Evolutionary conservation across 2,113 vertebrate genomes (phyloP), one percentile per base, ranked within the genome.

Genomic region (Tamias sibiricus): DNA sequence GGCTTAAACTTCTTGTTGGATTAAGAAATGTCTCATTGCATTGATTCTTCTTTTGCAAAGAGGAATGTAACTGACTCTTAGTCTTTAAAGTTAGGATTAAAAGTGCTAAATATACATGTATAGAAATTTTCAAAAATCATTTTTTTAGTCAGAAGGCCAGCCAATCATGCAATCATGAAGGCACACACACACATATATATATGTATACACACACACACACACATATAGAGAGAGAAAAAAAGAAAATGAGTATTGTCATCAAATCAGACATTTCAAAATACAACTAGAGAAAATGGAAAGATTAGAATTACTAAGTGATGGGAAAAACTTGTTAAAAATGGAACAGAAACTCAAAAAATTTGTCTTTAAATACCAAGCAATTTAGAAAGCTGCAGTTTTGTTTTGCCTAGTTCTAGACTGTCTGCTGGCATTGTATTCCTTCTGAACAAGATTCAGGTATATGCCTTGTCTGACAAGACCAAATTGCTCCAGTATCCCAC

Each of bases 1-100:
- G 90, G 35, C 49, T 64, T 69, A 83, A 64, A 68, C 66, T 89
- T 83, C 66, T 77, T 30, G 16, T 40, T 52, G 16, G 4, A 26
- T 8, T 52, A 24, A 94, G 54, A 72, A 90, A 24, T 2, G 0
- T 24, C 32, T 95, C 52, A 28, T 32, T 86, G 30, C 28, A 52
- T 59, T 10, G 32, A 47, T 84, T 19, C 11, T 84, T 37, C 69
- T 90, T 92, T 84, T 69, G 37, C 64, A 59, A 69, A 87, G 47
- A 82, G 44, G 40, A 52, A 28, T 10, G 26, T 44, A 79, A 92
- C 28, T 44, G 62, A 84, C 13, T 85, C 47, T 62, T 28, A 83
- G 52, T 87, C 82, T 96, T n/a, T 66, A n/a, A 90, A 91, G 28
- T 54, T 49, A 92, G 66, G 84, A 77, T 35, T 68, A 16, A 49